Evolutionary conservation across 2,113 vertebrate species (phyloP), one percentile per base, ranked within the genome.

Genomic region (Melospiza melodia): DNA sequence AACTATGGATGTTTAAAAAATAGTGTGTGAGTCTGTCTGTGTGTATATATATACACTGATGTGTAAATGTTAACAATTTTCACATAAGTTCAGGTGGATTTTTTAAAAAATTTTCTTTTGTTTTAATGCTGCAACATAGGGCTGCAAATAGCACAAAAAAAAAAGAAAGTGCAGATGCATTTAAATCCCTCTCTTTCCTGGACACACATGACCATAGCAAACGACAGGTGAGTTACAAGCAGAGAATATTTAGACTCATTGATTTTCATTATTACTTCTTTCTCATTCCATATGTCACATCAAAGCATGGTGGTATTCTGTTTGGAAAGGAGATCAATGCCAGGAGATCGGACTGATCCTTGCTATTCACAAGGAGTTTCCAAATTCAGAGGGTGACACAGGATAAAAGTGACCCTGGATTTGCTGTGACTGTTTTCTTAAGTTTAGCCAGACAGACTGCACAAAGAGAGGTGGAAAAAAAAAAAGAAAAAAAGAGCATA

Each of bases 221-320:
- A 87, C n/a, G 20, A 96, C 94, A 97, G 97, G 96, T 95, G 93
- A 94, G 95, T 94, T 97, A 91, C 71, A 89, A 94, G 94, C 85
- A 72, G 94, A 94, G 97, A 97, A 95, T 97, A 95, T 97, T 97
- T 97, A 97, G 96, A 96, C 92, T 92, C 94, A 97, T 97, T 98
- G 98, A 98, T 98, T 98, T 98, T 95, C 94, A 77, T 97, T 97
- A 97, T 97, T 97, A 92, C 95, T 97, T 96, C 96, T 95, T 97
- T 97, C 97, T 97, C 84, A 89, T 97, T 97, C 97, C 94, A 84
- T 96, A 97, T 97, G 95, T 97, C 97, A 95, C 97, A 97, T 97
- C 96, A 98, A 98, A 97, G 95, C 52, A 11, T 59, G 83, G 72
- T 83, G 59, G 25, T 93, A 69, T 89, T 95, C 84, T 92, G 80